Evolutionary conservation across 2,888 invertebrate species (phyloP).

Genomic region (Zaprionus bogoriensis): DNA sequence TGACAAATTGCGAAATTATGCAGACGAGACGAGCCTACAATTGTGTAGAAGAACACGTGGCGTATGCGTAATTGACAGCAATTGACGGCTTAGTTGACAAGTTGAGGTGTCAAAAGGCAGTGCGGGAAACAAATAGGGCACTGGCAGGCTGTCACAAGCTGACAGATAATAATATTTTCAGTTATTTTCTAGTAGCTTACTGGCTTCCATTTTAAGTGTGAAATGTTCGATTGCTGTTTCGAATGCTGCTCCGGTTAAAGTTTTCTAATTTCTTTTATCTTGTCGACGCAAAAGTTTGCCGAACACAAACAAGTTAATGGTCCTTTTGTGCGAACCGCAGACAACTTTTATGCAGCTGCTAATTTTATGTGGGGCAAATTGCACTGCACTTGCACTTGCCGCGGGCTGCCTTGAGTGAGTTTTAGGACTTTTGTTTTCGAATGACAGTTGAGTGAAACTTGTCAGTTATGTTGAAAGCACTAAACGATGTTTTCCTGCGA

Average conservation of each 20-base stretch:
- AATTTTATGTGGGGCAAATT: constrained; percentile 19
- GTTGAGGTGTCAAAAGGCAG: neutral
- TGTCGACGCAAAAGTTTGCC: constrained; percentile 27
- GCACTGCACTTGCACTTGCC: neutral
- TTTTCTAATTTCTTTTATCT: constrained; percentile 23
- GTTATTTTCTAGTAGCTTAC: too few relatives aligned
- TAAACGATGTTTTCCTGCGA: neutral
- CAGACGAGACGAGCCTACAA: neutral
- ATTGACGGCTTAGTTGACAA: neutral
- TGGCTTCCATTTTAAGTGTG: neutral
- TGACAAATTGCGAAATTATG: neutral
- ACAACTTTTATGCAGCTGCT: constrained; percentile 19
- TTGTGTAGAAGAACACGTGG: neutral
- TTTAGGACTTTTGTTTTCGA: constrained; percentile 4
- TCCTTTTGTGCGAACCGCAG: constrained; percentile 7
- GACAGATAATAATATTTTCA: too few relatives aligned
- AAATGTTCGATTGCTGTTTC: neutral
- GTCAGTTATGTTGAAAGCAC: neutral
- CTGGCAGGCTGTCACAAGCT: neutral
- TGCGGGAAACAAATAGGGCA: neutral
- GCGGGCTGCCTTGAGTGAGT: neutral
- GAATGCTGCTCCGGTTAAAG: constrained; percentile 12
- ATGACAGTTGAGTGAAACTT: neutral
- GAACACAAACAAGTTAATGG: constrained; percentile 28
- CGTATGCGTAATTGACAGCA: neutral